Conservation (phyloP, 2,113 vertebrate genomes). For the Coptodon bakossiorum region DNA sequence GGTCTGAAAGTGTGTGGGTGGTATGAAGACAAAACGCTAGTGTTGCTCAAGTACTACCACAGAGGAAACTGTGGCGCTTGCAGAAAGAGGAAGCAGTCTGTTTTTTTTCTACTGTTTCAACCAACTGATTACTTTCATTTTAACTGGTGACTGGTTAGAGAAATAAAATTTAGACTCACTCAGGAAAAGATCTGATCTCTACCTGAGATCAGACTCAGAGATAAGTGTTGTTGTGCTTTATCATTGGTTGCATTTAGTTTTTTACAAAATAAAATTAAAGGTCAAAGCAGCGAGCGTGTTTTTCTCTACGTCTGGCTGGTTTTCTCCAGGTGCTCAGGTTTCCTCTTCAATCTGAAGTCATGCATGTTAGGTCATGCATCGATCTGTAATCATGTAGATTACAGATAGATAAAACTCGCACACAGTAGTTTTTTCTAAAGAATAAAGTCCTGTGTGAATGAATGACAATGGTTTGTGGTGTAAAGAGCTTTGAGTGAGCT, state of each 20-base stretch:
- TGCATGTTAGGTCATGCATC: not conserved
- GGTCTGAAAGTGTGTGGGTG: not conserved
- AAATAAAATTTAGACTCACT: not conserved
- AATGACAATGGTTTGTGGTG: not conserved
- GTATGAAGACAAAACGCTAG: not conserved
- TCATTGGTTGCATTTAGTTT: not conserved
- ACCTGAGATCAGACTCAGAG: rapidly evolving
- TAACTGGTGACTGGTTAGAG: not conserved
- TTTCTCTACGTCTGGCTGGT: not conserved
- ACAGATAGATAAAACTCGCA: not conserved
- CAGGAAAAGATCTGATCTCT: not conserved
- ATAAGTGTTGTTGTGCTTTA: not conserved
- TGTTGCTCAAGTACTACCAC: not conserved
- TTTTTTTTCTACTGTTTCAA: not conserved
- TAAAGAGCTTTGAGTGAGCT: not conserved
- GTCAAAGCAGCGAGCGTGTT: not conserved
- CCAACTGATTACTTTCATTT: slow-evolving; percentile 1
- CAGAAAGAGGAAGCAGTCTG: slow-evolving; percentile 36
- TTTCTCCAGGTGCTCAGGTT: not conserved
- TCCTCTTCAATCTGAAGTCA: not conserved
- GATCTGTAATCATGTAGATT: not conserved
- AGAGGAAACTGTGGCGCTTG: slow-evolving; percentile 28
- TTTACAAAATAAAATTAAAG: not conserved
- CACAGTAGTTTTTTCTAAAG: rapidly evolving
- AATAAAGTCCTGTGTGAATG: not conserved